phyloP scores from a whole-genome alignment of 2,113 vertebrate genomes.

The Nibea albiflora region DNA sequence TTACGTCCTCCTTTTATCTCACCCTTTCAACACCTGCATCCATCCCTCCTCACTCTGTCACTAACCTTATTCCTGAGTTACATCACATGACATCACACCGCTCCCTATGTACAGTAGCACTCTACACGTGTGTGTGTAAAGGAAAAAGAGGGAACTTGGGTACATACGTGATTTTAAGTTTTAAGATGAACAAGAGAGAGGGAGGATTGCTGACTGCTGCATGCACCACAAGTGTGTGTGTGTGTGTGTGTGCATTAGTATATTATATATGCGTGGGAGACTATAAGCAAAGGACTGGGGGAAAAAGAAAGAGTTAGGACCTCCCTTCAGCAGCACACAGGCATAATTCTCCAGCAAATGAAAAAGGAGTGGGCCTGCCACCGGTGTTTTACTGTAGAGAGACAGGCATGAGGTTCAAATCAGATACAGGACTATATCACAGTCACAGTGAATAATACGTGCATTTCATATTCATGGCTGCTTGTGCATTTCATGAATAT shows the following conservation, averaged over 20 bases:
- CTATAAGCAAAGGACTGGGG: slow-evolving; percentile 6
- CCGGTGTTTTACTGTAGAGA: slow-evolving; percentile 50
- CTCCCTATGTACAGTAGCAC: not conserved
- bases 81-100: slow-evolving; percentile 49
- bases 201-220: slow-evolving; percentile 3
- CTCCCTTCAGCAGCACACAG: slow-evolving; percentile 18
- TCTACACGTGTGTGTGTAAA: not conserved
- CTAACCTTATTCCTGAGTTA: slow-evolving; percentile 39
- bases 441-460: slow-evolving; percentile 59
- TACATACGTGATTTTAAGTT: slow-evolving; percentile 29
- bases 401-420: slow-evolving; percentile 52
- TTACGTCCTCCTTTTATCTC: slow-evolving; percentile 35
- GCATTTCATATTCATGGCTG: slow-evolving; percentile 59
- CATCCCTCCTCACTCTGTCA: slow-evolving; percentile 20
- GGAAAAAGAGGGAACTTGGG: slow-evolving; percentile 42
- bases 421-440: slow-evolving; percentile 47
- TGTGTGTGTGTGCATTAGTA: slow-evolving; percentile 22
- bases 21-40: slow-evolving; percentile 40
- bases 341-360: slow-evolving; percentile 58
- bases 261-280: slow-evolving; percentile 19
- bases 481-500: slow-evolving; percentile 56
- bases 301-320: slow-evolving; percentile 16
- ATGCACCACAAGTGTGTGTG: not conserved
- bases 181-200: slow-evolving; percentile 6
- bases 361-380: slow-evolving; percentile 60